These are phyloP conservation scores for Triplophysa yarkandensis DNA, from an alignment of 2,797 vertebrate genomes.

Conservation along the genomic window DNA sequence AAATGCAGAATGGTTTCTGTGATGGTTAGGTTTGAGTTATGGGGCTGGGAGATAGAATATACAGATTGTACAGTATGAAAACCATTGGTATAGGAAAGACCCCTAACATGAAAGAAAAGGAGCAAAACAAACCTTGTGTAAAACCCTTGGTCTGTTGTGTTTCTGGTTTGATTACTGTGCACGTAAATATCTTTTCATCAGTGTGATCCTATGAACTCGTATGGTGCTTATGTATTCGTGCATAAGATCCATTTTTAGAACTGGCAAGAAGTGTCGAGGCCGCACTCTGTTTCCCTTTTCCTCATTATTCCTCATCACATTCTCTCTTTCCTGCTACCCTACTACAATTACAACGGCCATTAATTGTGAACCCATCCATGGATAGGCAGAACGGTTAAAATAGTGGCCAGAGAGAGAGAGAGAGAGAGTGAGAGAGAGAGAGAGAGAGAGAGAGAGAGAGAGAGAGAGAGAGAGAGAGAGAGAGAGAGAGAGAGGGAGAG, in stretches of 20 bases:
- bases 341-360: slow-evolving; percentile 73
- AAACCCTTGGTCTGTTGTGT: background rate
- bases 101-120: no score
- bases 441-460: slow-evolving; percentile 32
- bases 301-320: slow-evolving; percentile 34
- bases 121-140: no score
- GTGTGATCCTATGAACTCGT: slow-evolving; percentile 12
- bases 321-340: slow-evolving; percentile 56
- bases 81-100: no score
- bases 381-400: slow-evolving; percentile 62
- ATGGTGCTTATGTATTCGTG: slow-evolving; percentile 20
- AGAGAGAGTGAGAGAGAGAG: slow-evolving; percentile 9
- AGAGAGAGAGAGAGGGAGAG: slow-evolving; percentile 33
- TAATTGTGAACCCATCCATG: slow-evolving; percentile 75
- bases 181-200: slow-evolving; percentile 11
- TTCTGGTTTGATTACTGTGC: no score
- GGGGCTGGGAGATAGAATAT: no score
- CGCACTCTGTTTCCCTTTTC: slow-evolving; percentile 19
- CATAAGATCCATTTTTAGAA: slow-evolving; percentile 41
- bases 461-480: slow-evolving; percentile 5
- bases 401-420: slow-evolving; percentile 39
- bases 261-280: slow-evolving; percentile 5
- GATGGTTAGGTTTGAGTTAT: no score
- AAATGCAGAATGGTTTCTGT: no score
- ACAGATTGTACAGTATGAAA: no score